These are phyloP conservation scores for Drosophila watanabei DNA, from an alignment of 1,140 invertebrate species.

Conservation along the genomic window DNA sequence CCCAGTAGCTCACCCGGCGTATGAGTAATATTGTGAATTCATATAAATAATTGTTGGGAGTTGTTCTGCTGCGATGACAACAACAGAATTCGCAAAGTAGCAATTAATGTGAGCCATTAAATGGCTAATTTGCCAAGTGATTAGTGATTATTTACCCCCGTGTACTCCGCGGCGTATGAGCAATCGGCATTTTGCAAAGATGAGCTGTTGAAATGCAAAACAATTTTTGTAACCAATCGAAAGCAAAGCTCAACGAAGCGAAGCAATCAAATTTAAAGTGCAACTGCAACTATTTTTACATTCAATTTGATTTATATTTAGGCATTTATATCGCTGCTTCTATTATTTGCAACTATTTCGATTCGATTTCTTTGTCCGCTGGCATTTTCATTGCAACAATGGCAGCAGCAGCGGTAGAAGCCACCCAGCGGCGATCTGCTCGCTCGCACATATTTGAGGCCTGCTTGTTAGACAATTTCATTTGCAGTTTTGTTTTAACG, in stretches of 20 bases:
- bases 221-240: conserved; percentile 35
- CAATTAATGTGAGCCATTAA: conserved; percentile 26
- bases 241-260: conserved; percentile 57
- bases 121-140: conserved; percentile 43
- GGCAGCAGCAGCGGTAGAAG: conserved; percentile 10
- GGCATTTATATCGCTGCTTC: conserved; percentile 19
- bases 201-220: conserved; percentile 18
- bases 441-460: conserved; percentile 51
- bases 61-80: conserved; percentile 8
- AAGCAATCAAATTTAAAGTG: conserved; percentile 61
- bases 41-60: conserved; percentile 22
- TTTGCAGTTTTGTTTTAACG: conserved; percentile 70
- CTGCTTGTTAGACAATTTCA: conserved; percentile 71
- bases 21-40: conserved; percentile 59
- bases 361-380: conserved; percentile 39
- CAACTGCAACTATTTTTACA: conserved; percentile 70
- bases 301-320: conserved; percentile 42
- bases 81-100: conserved; percentile 4
- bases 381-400: conserved; percentile 59
- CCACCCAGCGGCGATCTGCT: conserved; percentile 28
- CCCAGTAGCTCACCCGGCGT: conserved; percentile 43
- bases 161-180: conserved; percentile 50
- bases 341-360: conserved; percentile 20
- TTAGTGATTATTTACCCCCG: conserved; percentile 16
- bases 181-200: conserved; percentile 14